Conservation (phyloP, 2,888 invertebrate species). For the Noctua janthina region DNA sequence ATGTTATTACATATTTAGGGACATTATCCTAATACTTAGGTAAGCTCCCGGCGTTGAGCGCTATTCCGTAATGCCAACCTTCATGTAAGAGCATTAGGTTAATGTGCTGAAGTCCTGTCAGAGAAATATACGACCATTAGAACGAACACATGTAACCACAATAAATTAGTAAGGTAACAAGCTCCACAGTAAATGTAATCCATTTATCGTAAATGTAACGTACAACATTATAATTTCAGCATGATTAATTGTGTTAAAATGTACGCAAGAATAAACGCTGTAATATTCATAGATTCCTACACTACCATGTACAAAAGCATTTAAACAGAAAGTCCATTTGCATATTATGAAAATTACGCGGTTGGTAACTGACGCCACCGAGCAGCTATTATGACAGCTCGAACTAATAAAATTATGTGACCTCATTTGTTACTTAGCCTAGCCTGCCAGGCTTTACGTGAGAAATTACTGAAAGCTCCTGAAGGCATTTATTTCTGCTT, state of each 20-base stretch:
- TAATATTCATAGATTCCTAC: slow-evolving; percentile 52
- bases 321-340: slow-evolving; percentile 65
- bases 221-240: slow-evolving; percentile 10
- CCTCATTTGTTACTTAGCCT: slow-evolving; percentile 78
- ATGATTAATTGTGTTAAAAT: slow-evolving; percentile 46
- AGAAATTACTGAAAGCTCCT: slow-evolving; percentile 78
- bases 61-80: slow-evolving; percentile 40
- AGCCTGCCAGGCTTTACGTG: slow-evolving; percentile 71
- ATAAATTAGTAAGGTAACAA: slow-evolving; percentile 20
- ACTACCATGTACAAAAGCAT: slow-evolving; percentile 54
- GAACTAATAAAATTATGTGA: slow-evolving; percentile 82
- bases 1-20: slow-evolving; percentile 21
- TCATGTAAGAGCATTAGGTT: slow-evolving; percentile 43
- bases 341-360: slow-evolving; percentile 69
- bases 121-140: slow-evolving; percentile 14
- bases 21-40: slow-evolving; percentile 30
- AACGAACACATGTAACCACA: not conserved
- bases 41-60: slow-evolving; percentile 22
- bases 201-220: slow-evolving; percentile 20
- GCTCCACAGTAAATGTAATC: slow-evolving; percentile 6
- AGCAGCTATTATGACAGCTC: slow-evolving; percentile 64
- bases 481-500: slow-evolving; percentile 76
- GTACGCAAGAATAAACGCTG: slow-evolving; percentile 44
- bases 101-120: slow-evolving; percentile 17
- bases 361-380: slow-evolving; percentile 59